Evolutionary conservation across 2,888 invertebrate species (phyloP), one percentile per base, ranked within the genome.

Genomic region (Calliphora vomitoria): DNA sequence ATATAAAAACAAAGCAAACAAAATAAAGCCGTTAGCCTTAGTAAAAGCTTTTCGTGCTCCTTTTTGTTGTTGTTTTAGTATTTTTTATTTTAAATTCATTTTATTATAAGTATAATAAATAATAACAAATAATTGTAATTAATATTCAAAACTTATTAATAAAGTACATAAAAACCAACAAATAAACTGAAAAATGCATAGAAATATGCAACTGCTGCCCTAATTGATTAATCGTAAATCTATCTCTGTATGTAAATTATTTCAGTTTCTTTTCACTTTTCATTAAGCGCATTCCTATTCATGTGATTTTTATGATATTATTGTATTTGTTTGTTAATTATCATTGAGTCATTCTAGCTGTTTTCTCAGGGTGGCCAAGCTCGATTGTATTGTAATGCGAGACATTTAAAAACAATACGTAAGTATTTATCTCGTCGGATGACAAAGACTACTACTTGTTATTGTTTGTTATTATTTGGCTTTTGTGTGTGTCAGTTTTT

Each of bases 101-200:
- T 78, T 84, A 74, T 74, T 60, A 69, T 84, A 84, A 82, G 81
- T 83, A 85, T 79, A 80, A 71, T 64, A 82, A 86, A 62, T 35
- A 58, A 82, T 55, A 62, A 60, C 4, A 68, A 60, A 62, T 75
- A 83, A 78, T 69, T 85, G 82, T 85, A 87, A 85, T 87, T 82
- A 82, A 79, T 79, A 85, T 82, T 85, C 78, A 75, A 84, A 80
- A 75, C 47, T 60, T 72, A 84, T 74, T 44, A 84, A 84, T 84
- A 80, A 80, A 85, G 38, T 55, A 80, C 41, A 69, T 74, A 74
- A 58, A 35, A 41, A 44, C 11, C 44, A 44, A 71, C 20, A 25
- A 69, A 75, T 15, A 60, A 75, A 44, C 8, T 13, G 18, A 10
- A 2, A 62, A 62, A 62, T 15, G 31, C 13, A 55, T 38, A 31